Conservation (phyloP, 2,113 vertebrate genomes). For the Aplodontia rufa region DNA sequence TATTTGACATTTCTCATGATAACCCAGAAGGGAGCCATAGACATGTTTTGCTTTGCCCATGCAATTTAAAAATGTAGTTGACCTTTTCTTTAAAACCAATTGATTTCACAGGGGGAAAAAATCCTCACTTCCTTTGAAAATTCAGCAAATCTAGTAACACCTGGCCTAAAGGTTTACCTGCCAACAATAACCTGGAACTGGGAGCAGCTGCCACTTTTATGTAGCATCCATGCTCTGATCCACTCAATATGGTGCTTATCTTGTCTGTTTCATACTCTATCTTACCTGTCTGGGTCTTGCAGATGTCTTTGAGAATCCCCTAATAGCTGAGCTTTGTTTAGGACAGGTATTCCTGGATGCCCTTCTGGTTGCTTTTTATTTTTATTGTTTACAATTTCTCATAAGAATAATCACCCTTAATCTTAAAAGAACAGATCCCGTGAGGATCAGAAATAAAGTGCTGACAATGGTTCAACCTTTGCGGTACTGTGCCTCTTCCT, state of each 20-base stretch:
- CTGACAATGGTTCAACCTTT: background rate
- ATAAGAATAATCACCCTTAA: background rate
- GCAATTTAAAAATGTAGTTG: background rate
- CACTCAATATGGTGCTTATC: background rate
- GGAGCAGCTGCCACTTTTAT: background rate
- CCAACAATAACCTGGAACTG: background rate
- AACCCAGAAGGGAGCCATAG: background rate
- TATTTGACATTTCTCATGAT: background rate
- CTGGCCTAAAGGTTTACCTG: background rate
- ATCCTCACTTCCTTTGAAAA: background rate
- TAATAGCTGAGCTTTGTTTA: background rate
- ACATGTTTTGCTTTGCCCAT: background rate
- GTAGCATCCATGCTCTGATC: background rate
- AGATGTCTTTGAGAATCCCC: background rate
- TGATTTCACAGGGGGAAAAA: background rate
- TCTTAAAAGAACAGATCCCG: background rate
- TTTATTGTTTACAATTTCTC: background rate
- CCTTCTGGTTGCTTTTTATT: background rate
- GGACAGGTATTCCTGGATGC: background rate
- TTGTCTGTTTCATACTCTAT: background rate
- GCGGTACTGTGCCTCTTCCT: background rate
- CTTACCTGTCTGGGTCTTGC: background rate
- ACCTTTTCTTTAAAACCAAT: background rate
- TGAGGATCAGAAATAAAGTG: background rate
- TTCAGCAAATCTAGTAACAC: background rate